phyloP scores from a whole-genome alignment of 2,888 invertebrate species.

The Deilephila porcellus region DNA sequence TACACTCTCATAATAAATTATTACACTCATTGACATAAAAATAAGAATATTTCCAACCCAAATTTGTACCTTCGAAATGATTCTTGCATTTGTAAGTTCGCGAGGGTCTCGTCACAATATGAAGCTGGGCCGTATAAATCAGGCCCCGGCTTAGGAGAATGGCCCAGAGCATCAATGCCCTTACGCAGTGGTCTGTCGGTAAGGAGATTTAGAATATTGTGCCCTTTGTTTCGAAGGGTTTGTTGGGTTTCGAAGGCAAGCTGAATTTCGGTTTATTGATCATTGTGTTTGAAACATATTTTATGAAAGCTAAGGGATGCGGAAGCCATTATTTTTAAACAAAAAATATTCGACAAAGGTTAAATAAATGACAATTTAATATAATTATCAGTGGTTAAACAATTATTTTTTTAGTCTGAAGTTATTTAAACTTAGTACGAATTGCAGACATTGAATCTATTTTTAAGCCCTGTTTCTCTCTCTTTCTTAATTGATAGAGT shows the following conservation, averaged over 20 bases:
- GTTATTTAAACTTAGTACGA: no score
- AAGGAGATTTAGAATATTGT: conserved; percentile 28
- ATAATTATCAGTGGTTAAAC: no score
- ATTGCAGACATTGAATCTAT: no score
- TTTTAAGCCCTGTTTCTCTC: no score
- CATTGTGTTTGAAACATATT: background rate
- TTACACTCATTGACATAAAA: background rate
- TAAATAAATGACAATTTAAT: no score
- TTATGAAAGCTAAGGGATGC: background rate
- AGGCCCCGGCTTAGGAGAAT: conserved; percentile 29
- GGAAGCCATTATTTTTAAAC: no score
- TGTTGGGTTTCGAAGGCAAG: background rate
- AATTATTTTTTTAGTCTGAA: no score
- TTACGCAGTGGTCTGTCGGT: conserved; percentile 25
- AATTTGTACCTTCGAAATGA: conserved; percentile 15
- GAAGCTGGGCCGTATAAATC: conserved; percentile 26
- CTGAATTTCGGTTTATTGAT: background rate
- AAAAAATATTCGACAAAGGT: no score
- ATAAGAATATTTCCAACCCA: background rate
- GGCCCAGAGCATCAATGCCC: conserved; percentile 27
- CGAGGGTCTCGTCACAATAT: conserved; percentile 27
- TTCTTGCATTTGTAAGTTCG: conserved; percentile 21
- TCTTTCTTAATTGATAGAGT: no score
- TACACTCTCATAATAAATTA: background rate
- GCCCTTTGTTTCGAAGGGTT: conserved; percentile 14